These are phyloP conservation scores for Zoanthus gigantus DNA, from an alignment of 92 coral and sea anemone genomes.

Conservation along the genomic window DNA sequence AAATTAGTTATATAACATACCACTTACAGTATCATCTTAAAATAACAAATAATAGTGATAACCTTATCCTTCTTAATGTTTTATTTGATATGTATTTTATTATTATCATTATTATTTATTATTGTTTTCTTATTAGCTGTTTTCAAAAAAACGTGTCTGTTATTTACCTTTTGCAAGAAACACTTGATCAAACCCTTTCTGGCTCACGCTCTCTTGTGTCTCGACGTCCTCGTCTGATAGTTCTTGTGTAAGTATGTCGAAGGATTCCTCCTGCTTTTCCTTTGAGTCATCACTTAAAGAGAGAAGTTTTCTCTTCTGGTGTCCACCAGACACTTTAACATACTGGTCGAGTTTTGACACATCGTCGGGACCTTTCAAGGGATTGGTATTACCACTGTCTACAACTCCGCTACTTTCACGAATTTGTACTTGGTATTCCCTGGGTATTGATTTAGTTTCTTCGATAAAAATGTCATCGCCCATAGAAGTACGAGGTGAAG, in stretches of 20 bases:
- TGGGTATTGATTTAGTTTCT: conserved; percentile 20
- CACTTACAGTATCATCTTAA: no score
- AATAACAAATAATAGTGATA: no score
- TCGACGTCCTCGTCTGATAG: not conserved
- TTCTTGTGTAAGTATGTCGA: not conserved
- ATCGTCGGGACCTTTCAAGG: not conserved
- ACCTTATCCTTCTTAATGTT: no score
- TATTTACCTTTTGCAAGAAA: conserved; percentile 17
- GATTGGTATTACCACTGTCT: not conserved
- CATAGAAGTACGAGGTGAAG: not conserved
- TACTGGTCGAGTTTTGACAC: conserved; percentile 24
- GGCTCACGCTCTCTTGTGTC: not conserved
- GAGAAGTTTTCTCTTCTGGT: conserved; percentile 29
- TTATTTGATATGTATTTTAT: no score
- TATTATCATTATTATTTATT: no score
- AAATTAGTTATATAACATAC: no score
- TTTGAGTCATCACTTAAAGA: not conserved
- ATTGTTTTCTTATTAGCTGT: not conserved
- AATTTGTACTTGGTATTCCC: conserved; percentile 30
- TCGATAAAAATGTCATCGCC: conserved; percentile 20
- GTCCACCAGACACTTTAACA: conserved; percentile 37
- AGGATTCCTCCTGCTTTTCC: not conserved
- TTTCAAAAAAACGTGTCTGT: not conserved
- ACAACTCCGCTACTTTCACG: conserved; percentile 19
- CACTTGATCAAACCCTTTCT: not conserved